Percentiles rank a stretch among this genome's conserved stretches.
Evolutionary conservation across 1,140 invertebrate species (phyloP).

Genomic region (Bombus turneri): DNA sequence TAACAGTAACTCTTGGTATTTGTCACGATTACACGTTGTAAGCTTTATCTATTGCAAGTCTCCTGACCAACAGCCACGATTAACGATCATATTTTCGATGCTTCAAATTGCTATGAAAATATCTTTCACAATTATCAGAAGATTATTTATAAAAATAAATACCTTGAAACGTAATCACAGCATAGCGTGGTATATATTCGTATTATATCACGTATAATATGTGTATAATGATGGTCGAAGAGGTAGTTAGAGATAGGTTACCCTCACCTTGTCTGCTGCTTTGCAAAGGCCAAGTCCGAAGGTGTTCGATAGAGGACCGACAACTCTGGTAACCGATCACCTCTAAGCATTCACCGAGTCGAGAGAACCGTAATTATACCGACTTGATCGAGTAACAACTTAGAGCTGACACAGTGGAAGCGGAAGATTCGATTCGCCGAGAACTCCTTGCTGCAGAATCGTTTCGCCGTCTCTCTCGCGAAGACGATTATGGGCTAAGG

Average conservation of each 20-base stretch:
- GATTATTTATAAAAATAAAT: too few species aligned
- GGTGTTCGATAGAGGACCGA: background rate
- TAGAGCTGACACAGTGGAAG: slow-evolving; percentile 16
- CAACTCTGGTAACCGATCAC: background rate
- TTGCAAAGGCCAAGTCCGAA: background rate
- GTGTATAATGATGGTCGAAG: background rate
- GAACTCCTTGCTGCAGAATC: background rate
- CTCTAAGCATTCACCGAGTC: background rate
- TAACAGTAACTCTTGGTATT: too few species aligned
- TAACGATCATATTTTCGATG: too few species aligned
- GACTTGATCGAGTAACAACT: slow-evolving; percentile 13
- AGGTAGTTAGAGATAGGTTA: background rate
- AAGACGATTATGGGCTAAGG: background rate
- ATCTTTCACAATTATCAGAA: too few species aligned
- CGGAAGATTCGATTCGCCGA: slow-evolving; percentile 39
- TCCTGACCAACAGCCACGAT: too few species aligned
- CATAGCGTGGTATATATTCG: too few species aligned
- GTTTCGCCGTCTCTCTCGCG: background rate
- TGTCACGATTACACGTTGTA: too few species aligned
- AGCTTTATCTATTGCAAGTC: too few species aligned
- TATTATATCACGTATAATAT: background rate
- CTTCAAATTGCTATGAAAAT: too few species aligned
- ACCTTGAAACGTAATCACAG: too few species aligned
- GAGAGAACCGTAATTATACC: slow-evolving; percentile 11
- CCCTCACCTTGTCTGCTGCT: too few species aligned